Base-by-base conservation (phyloP, 2,113 vertebrate genomes). In the Fukomys damarensis region DNA sequence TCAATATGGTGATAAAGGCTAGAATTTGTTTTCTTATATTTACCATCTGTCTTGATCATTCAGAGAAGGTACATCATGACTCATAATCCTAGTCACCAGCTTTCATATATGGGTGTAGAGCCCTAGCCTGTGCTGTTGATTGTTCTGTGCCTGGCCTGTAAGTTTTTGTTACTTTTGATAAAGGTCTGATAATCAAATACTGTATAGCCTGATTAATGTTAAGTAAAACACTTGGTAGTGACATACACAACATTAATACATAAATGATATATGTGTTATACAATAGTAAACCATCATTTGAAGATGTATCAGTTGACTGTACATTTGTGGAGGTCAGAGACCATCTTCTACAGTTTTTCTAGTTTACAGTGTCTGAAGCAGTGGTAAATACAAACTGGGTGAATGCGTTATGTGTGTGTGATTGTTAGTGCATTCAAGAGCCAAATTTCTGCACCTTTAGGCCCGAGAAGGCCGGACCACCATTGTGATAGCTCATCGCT, bases 401-500 rank as follows among this genome's bases (percentile, higher is more conserved):
- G 19, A 52, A 43, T 76, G 16, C 66, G 96, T 63, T 95, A 86
- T 49, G 46, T 49, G 2, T 22, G 14, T 80, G 3, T 83, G 86
- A 59, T 84, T 83, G 12, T 80, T 83, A 54, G 11, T 80, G 1
- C 80, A 32, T 46, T 91, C 7, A 86, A 52, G 94, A 89, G 8
- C 20, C n/a, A 74, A 16, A 26, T 74, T 74, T 68, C 87, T 89
- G 22, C 94, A 5, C 76, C 89, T 87, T 63, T 97, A 99, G 99
- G 99, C 99, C 76, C 99, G 99, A 95, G 97, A 98, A 97, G 99
- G 99, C 52, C 99, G 99, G 49, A 99, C 99, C 58, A 99, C 99
- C 0, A 98, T 99, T 10, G 94, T 99, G 46, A 98, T 99, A 61
- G 99, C 99, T 72, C 99, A 99, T 96, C 99, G 99, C 30, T 98